Percentiles rank a stretch among this genome's conserved stretches.
phyloP scores from a whole-genome alignment of 2,113 vertebrate species.

The Mola mola region DNA sequence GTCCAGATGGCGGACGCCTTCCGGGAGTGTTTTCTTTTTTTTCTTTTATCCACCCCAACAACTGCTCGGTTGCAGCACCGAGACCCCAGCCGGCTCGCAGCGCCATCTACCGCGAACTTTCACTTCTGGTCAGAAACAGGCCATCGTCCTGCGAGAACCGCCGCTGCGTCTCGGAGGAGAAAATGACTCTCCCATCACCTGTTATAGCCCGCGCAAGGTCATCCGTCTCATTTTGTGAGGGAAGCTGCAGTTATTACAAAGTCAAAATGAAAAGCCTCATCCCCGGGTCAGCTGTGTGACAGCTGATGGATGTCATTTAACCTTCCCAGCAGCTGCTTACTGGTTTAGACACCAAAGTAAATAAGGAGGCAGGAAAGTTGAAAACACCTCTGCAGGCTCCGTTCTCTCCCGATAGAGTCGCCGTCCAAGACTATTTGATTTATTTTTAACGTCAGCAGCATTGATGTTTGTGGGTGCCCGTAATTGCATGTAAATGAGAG shows the following conservation, averaged over 20 bases:
- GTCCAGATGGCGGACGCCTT: constrained; percentile 72
- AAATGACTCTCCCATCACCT: constrained; percentile 61
- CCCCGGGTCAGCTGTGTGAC: constrained; percentile 67
- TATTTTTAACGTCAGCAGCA: constrained; percentile 54
- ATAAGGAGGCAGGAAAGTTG: constrained; percentile 48
- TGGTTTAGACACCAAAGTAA: constrained; percentile 62
- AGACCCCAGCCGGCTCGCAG: constrained; percentile 15
- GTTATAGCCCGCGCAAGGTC: constrained; percentile 62
- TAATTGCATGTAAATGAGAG: constrained; percentile 82
- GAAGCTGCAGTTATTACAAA: constrained; percentile 75
- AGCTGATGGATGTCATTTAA: constrained; percentile 76
- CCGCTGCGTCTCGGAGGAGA: constrained; percentile 7
- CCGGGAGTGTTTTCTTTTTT: constrained; percentile 11
- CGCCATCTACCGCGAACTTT: no score
- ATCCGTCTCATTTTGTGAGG: constrained; percentile 73
- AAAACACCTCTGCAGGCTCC: constrained; percentile 32
- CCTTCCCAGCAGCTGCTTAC: constrained; percentile 67
- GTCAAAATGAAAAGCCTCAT: constrained; percentile 77
- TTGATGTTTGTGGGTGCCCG: constrained; percentile 58
- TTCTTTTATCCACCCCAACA: constrained; percentile 65
- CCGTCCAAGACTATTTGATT: constrained; percentile 54
- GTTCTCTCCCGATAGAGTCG: constrained; percentile 13
- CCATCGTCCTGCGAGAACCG: constrained; percentile 6
- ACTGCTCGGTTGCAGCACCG: constrained; percentile 28
- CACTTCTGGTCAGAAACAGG: neutral